Evolutionary conservation across 2,113 vertebrate species (phyloP), one percentile per base, ranked within the genome.

Genomic region (Dryoscopus gambensis): DNA sequence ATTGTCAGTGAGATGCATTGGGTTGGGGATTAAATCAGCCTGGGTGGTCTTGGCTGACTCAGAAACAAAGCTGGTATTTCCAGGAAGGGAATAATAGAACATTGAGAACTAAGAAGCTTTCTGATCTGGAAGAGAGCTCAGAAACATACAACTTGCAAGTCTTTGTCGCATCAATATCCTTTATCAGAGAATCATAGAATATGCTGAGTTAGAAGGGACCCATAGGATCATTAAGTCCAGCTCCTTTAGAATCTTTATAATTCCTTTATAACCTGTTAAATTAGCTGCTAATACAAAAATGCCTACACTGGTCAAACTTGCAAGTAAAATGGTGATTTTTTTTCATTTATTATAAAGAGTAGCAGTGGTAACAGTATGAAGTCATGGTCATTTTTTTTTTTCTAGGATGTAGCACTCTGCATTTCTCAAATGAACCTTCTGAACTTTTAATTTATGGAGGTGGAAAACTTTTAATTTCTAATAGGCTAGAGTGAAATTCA

Each of bases 91-190:
- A 63, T 62, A 85, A 65, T 7, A 77, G 47, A 94, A 93, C 52
- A 85, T 86, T 94, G 55, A 82, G n/a, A 97, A 52, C 22, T 70
- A 95, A 96, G 84, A 89, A 47, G 22, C 21, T 92, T 97, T 81
- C 75, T 94, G 56, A 91, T 92, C 47, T 73, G 67, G 62, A 92
- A 84, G 31, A 92, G n/a, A 82, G 23, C 57, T 85, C 15, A 74
- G 67, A 81, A 46, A n/a, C 55, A 69, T 15, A 46, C 2, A 6
- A 3, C 16, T 73, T 65, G 23, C 42, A 27, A 35, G 11, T 71
- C 17, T 87, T 68, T 78, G 13, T 91, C 60, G 3, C 8, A 15
- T 52, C 49, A 84, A 30, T 52, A 49, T 40, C 24, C 24, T 49
- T 87, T 82, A 44, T 69, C 39, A 40, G 1, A 47, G n/a, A 62